Evolutionary conservation across 2,797 vertebrate species (phyloP), one percentile per base, ranked within the genome.

Genomic region (Nannoperca australis): DNA sequence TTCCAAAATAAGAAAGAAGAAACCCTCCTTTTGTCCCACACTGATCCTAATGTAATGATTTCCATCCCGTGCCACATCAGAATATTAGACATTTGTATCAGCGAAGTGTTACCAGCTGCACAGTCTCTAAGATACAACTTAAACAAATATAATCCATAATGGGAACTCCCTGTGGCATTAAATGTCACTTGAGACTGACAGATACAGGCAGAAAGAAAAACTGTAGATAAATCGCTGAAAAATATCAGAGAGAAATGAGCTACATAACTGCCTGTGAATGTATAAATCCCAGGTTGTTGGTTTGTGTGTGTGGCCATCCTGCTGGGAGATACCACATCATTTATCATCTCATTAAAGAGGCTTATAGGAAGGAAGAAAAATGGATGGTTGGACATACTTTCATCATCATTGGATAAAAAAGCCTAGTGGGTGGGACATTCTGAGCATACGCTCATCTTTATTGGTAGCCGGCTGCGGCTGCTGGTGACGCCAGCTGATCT

Each of bases 241-340:
- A 51, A 62, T 72, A 77, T 68, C 34, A 67, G 68, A 83, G 72
- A 76, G 76, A 86, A 85, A 87, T 67, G 40, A 80, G 53, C 84
- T 36, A 13, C 38, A 78, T 56, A 82, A 64, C 20, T 78, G 69
- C 45, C 75, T 76, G 60, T 71, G 56, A 85, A 73, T 70, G 71
- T 42, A 84, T 76, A 78, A 90, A 83, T 74, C 83, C 59, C 36
- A 73, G 64, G 56, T 81, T 79, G 71, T 55, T 34, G 34, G 58
- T 69, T 86, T 87, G 85, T 82, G 86, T 88, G 82, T 91, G 88
- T 87, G 82, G 86, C 79, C 77, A 5, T 82, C 79, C 84, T 85
- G 89, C 85, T 78, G 86, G 83, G 84, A 92, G 88, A 92, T 59
- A 88, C 71, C 83, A 89, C 78, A 85, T 92, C 90, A 86, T 87